Percentiles rank a stretch among this genome's conserved stretches.
phyloP scores from a whole-genome alignment of 2,113 vertebrate species.

The Chaenogobius annularis region DNA sequence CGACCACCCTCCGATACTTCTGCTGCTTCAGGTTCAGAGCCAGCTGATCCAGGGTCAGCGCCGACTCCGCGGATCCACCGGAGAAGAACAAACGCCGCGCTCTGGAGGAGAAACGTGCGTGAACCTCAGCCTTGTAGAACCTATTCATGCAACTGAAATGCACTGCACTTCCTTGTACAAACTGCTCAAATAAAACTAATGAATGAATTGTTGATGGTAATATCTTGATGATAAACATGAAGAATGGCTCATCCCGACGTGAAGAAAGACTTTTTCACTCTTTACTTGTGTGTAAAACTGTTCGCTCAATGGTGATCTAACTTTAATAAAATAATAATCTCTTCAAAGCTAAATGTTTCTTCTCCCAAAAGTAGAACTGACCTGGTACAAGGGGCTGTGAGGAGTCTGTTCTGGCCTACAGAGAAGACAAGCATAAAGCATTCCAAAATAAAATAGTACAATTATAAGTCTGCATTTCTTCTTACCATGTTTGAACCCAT shows the following conservation, averaged over 20 bases:
- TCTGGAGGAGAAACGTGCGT: background rate
- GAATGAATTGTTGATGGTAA: no score
- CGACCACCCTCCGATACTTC: conserved; percentile 80
- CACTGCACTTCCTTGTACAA: no score
- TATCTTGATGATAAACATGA: no score
- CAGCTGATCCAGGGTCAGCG: conserved; percentile 42
- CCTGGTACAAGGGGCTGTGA: conserved; percentile 3
- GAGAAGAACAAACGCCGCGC: conserved; percentile 22
- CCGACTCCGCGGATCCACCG: conserved; percentile 11
- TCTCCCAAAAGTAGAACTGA: background rate
- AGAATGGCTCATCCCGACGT: no score
- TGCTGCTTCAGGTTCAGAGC: conserved; percentile 74
- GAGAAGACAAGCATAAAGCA: background rate
- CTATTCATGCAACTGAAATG: no score
- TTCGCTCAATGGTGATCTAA: background rate
- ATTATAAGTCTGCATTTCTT: background rate
- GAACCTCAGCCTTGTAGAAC: background rate
- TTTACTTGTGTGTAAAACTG: no score
- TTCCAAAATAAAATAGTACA: background rate
- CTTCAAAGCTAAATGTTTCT: background rate
- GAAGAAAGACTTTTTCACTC: no score
- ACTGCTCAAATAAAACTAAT: no score
- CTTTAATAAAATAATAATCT: background rate
- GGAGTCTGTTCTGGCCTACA: background rate
- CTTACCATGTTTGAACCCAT: conserved; percentile 5